A percentile compares a stretch with the other conserved stretches of the same genome.
Evolutionary conservation across 2,888 invertebrate genomes (phyloP).

Genomic region (Synergus laeviventris): DNA sequence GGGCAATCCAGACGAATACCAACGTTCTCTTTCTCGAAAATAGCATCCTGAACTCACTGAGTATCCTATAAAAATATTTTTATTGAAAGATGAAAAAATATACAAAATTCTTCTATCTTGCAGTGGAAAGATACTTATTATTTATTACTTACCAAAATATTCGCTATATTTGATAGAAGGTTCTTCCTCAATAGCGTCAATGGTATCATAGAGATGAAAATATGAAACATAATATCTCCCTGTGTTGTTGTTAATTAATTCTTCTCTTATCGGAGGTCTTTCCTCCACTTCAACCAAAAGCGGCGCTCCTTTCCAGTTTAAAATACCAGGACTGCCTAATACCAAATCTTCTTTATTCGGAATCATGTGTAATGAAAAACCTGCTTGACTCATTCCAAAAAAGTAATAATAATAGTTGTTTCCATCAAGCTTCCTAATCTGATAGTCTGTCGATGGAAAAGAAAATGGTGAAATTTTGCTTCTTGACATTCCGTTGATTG

Average conservation of each 20-base stretch:
- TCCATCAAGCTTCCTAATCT: slow-evolving; percentile 31
- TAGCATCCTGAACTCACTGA: slow-evolving; percentile 64
- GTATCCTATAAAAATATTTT: slow-evolving; percentile 58
- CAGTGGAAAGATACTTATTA: slow-evolving; percentile 4
- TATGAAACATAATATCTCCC: slow-evolving; percentile 10
- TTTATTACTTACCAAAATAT: slow-evolving; percentile 69
- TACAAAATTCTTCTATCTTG: neutral
- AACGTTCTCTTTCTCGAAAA: slow-evolving; percentile 55
- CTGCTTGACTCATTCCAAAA: slow-evolving; percentile 61
- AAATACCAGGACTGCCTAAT: slow-evolving; percentile 72
- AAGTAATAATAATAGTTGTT: slow-evolving; percentile 55
- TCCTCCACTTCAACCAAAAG: slow-evolving; percentile 46
- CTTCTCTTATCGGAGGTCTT: neutral
- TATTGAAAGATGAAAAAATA: neutral
- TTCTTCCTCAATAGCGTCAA: slow-evolving; percentile 9
- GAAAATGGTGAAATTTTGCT: slow-evolving; percentile 32
- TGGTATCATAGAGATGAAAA: slow-evolving; percentile 7
- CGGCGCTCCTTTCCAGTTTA: slow-evolving; percentile 65
- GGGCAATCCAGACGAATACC: slow-evolving; percentile 64
- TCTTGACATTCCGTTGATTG: neutral
- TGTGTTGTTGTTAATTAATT: slow-evolving; percentile 13
- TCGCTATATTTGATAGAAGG: slow-evolving; percentile 24
- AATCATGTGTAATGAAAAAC: slow-evolving; percentile 63
- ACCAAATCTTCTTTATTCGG: slow-evolving; percentile 54
- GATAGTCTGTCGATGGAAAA: slow-evolving; percentile 6